These are phyloP conservation scores for Noctilio leporinus DNA, from an alignment of 2,113 vertebrate species.

Conservation along the genomic window DNA sequence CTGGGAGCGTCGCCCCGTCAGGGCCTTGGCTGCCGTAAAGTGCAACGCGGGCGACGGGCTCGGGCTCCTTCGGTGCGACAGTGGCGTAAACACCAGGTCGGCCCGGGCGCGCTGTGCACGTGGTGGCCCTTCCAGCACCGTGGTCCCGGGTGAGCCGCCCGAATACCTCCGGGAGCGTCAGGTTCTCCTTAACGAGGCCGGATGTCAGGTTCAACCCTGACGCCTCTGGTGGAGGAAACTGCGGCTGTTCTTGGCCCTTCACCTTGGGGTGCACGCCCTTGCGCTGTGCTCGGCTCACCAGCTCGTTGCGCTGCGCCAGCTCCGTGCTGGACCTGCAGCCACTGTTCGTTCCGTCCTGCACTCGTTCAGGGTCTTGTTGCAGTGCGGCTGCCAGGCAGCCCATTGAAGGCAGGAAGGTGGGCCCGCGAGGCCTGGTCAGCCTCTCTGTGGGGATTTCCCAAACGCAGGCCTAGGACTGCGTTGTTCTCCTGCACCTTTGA, in stretches of 20 bases:
- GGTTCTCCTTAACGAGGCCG: conserved; percentile 86
- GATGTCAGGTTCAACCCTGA: conserved; percentile 89
- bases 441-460: conserved; percentile 81
- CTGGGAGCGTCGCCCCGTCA: conserved; percentile 81
- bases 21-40: conserved; percentile 87
- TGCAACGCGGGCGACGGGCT: conserved; percentile 83
- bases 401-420: conserved; percentile 82
- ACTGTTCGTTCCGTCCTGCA: conserved; percentile 88
- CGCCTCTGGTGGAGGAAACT: conserved; percentile 86
- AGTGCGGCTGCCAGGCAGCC: conserved; percentile 87
- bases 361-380: conserved; percentile 88
- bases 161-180: conserved; percentile 87
- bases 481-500: conserved; percentile 72
- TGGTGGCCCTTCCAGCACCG: conserved; percentile 89
- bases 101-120: conserved; percentile 88
- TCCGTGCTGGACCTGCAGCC: conserved; percentile 88
- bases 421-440: conserved; percentile 83
- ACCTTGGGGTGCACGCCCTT: conserved; percentile 90
- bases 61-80: conserved; percentile 82
- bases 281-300: conserved; percentile 68
- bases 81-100: conserved; percentile 89
- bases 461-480: conserved; percentile 85
- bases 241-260: conserved; percentile 93
- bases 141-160: conserved; percentile 88
- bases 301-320: conserved; percentile 56